These are phyloP conservation scores for Coenobita brevimanus DNA, from an alignment of 1,140 invertebrate species.

Conservation along the genomic window DNA sequence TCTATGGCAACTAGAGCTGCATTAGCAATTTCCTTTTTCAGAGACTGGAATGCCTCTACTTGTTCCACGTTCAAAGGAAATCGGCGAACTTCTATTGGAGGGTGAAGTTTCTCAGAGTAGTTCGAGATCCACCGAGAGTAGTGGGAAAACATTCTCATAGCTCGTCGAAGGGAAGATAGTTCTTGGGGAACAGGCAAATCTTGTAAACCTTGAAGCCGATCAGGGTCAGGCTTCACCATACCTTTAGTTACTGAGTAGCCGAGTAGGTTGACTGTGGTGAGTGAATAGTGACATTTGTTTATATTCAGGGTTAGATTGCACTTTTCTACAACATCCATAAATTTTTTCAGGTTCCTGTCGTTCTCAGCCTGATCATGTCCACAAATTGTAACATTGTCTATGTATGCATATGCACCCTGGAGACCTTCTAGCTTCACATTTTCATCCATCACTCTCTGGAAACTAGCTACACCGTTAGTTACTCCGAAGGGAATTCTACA, in stretches of 20 bases:
- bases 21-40: slow-evolving; percentile 44
- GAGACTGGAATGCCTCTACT: slow-evolving; percentile 24
- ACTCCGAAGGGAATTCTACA: no score
- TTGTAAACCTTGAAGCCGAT: not conserved
- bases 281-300: no score
- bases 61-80: not conserved
- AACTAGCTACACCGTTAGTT: no score
- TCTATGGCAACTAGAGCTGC: slow-evolving; percentile 15
- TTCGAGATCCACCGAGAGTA: no score
- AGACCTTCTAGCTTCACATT: no score
- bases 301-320: slow-evolving; percentile 16
- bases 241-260: slow-evolving; percentile 18
- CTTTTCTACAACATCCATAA: not conserved
- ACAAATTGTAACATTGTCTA: no score
- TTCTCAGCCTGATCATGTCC: not conserved
- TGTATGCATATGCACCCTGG: no score
- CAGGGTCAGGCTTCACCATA: not conserved
- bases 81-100: not conserved
- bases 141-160: no score
- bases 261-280: not conserved
- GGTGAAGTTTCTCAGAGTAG: no score
- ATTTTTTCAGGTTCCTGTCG: slow-evolving; percentile 13
- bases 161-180: no score
- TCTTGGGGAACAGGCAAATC: not conserved
- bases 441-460: no score